Evolutionary conservation across 2,113 vertebrate species (phyloP), one percentile per base, ranked within the genome.

Genomic region (Daubentonia madagascariensis): DNA sequence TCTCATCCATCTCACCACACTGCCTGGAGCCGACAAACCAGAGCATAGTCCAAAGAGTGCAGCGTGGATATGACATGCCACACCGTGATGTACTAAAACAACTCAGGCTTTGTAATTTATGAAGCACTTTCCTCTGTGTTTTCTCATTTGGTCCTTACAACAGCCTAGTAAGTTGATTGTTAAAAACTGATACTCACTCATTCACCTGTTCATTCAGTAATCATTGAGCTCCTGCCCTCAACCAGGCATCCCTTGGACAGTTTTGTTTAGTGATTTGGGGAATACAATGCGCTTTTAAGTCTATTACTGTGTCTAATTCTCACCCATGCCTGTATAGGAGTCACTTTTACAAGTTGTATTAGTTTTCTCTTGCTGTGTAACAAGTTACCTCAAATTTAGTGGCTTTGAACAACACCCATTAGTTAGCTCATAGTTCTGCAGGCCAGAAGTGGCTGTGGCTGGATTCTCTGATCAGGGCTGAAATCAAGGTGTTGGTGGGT

Each of bases 341-440:
- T 89, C 78, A 63, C 32, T 79, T 81, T 78, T 50, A 50, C 52
- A 40, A 54, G 32, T 35, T 45, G 25, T 50, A 23, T 72, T 61
- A 2, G 25, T 72, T 87, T 94, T 91, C 72, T 94, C 70, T 92
- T n/a, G 32, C 92, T 84, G 54, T 72, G 28, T 89, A 92, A 87
- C 67, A 81, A 87, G 63, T 48, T 5, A 23, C 8, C 37, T 32
- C 20, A 5, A 54, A 28, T 52, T 16, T 12, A 20, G 72, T 23
- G 32, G 17, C 59, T 18, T 32, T 20, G 40, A 20, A 20, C 45
- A 72, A 25, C 8, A 18, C n/a, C 68, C 52, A n/a, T 43, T 37
- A 80, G 16, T 80, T 67, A 80, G 76, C 3, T 32, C 52, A 6
- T 10, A 16, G 59, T 37, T 76, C 50, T 83, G 0, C 18, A 48